These are phyloP conservation scores for Empidonax alnorum DNA, from an alignment of 2,113 vertebrate genomes.

Conservation along the genomic window DNA sequence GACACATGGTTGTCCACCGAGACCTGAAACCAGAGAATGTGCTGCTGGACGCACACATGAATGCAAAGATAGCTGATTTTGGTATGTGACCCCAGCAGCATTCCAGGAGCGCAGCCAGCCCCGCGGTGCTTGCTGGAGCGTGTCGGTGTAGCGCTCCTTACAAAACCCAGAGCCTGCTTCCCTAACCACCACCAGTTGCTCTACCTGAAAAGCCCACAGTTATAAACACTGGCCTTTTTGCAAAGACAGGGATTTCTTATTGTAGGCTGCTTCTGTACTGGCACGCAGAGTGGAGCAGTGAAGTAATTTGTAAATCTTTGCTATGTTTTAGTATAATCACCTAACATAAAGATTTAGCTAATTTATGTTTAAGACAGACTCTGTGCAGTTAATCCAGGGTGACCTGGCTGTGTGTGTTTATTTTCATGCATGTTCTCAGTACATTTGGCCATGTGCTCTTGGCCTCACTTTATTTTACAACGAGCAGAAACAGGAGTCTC, in stretches of 20 bases:
- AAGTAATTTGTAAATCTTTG: neutral
- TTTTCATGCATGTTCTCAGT: neutral
- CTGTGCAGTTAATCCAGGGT: neutral
- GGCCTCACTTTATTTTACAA: slow-evolving; percentile 25
- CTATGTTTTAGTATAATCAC: neutral
- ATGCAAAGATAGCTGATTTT: slow-evolving; percentile 98
- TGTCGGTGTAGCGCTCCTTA: neutral
- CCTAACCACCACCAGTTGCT: neutral
- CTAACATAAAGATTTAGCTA: neutral
- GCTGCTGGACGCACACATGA: slow-evolving; percentile 93
- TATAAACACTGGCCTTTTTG: neutral
- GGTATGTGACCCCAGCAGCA: slow-evolving; percentile 78
- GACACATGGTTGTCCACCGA: slow-evolving; percentile 98
- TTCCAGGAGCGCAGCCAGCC: slow-evolving; percentile 37
- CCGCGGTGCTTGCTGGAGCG: slow-evolving; percentile 10
- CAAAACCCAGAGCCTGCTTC: slow-evolving; percentile 10
- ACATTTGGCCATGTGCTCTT: neutral
- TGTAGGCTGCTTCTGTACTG: neutral
- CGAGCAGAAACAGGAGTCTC: neutral
- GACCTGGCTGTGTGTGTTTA: neutral
- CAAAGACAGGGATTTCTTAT: neutral
- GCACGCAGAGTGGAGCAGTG: neutral
- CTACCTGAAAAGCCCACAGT: neutral
- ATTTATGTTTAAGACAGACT: neutral
- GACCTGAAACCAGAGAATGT: slow-evolving; percentile 99